Conservation (phyloP, 1,140 invertebrate species). For the Rhopalosiphum padi region DNA sequence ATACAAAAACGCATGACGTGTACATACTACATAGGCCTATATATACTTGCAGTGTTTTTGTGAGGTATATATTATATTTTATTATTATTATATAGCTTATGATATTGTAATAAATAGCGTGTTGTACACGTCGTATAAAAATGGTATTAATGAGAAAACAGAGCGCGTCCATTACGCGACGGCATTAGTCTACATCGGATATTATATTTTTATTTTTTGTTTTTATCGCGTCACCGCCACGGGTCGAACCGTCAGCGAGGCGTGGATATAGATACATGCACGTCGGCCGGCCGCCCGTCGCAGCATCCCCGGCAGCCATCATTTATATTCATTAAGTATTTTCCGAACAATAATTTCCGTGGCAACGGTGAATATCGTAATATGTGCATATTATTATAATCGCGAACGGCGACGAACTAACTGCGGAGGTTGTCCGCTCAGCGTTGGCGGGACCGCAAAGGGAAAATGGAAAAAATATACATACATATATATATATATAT, state of each 20-base stretch:
- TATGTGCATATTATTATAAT: neutral
- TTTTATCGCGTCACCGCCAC: neutral
- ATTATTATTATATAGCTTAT: neutral
- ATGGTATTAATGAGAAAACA: conserved; percentile 28
- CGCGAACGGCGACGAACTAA: neutral
- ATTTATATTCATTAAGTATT: conserved; percentile 53
- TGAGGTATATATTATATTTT: neutral
- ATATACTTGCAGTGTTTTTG: neutral
- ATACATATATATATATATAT: too few species aligned
- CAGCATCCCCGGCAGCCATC: neutral
- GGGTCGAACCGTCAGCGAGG: neutral
- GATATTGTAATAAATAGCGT: neutral
- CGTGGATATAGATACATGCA: neutral
- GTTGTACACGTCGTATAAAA: neutral
- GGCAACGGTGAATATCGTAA: neutral
- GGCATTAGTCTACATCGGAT: neutral
- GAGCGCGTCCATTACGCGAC: neutral
- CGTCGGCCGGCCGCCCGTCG: neutral
- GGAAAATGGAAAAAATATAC: neutral
- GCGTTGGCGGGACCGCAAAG: neutral
- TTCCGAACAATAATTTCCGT: conserved; percentile 14
- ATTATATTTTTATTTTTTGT: conserved; percentile 8
- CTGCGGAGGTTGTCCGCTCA: neutral
- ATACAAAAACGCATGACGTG: neutral
- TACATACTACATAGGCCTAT: too few species aligned